phyloP scores from a whole-genome alignment of 2,888 invertebrate genomes.

The Conomelus anceps region DNA sequence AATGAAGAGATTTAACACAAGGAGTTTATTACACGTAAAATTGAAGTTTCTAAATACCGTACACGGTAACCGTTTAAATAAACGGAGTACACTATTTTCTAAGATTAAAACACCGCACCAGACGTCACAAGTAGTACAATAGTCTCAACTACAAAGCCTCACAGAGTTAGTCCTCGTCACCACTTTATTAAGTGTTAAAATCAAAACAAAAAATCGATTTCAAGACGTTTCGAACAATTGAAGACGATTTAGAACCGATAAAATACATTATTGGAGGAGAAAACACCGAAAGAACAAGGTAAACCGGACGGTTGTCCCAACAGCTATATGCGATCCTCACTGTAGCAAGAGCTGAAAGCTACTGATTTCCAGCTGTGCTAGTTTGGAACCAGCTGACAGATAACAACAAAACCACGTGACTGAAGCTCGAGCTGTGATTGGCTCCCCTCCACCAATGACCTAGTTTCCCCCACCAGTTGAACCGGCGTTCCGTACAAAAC shows the following conservation, averaged over 20 bases:
- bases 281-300: not conserved
- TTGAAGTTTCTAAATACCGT: not conserved
- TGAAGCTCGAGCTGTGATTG: conserved; percentile 43
- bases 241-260: not conserved
- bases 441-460: conserved; percentile 45
- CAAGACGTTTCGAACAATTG: not conserved
- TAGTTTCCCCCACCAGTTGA: conserved; percentile 45
- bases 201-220: not conserved
- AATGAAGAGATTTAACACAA: not conserved
- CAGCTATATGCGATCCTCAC: not conserved
- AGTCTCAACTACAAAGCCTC: not conserved
- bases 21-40: not conserved
- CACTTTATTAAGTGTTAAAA: not conserved
- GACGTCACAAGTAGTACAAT: not conserved
- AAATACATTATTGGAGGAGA: not conserved
- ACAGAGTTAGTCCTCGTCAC: not conserved
- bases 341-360: conserved; percentile 18
- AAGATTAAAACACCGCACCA: not conserved
- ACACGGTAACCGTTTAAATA: not conserved
- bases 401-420: conserved; percentile 64
- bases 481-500: not conserved
- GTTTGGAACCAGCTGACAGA: conserved; percentile 51
- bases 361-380: conserved; percentile 29
- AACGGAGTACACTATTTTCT: not conserved
- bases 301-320: not conserved